Evolutionary conservation across 2,113 vertebrate genomes (phyloP).

Genomic region (Perca fluviatilis): DNA sequence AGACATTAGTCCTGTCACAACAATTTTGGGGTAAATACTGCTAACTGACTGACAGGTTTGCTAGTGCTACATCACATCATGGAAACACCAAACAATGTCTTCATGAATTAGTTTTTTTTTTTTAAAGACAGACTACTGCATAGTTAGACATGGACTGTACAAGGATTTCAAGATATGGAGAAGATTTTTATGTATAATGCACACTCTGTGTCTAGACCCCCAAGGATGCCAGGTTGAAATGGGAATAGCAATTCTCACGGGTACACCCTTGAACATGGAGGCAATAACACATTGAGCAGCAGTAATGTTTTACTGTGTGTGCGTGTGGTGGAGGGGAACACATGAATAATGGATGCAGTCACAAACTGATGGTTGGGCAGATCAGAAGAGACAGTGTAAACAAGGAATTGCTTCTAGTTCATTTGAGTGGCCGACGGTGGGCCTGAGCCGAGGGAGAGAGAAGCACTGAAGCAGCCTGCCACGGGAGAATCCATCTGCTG

Average conservation of each 20-base stretch:
- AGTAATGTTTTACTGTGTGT: slow-evolving; percentile 9
- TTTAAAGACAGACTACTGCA: background rate
- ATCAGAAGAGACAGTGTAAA: slow-evolving; percentile 75
- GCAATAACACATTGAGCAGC: slow-evolving; percentile 18
- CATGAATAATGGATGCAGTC: slow-evolving; percentile 80
- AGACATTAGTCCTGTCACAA: slow-evolving; percentile 4
- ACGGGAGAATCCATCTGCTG: slow-evolving; percentile 83
- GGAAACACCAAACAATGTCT: background rate
- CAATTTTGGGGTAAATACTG: slow-evolving; percentile 23
- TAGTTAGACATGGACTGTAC: background rate
- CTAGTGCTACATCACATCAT: background rate
- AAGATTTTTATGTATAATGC: background rate
- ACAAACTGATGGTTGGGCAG: slow-evolving; percentile 72
- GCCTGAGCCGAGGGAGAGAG: slow-evolving; percentile 42
- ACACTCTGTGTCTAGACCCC: background rate
- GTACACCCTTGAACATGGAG: slow-evolving; percentile 18
- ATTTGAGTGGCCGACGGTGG: slow-evolving; percentile 67
- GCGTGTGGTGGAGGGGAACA: slow-evolving; percentile 34
- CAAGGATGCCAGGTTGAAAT: background rate
- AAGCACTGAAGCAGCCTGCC: slow-evolving; percentile 60
- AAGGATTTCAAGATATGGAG: background rate
- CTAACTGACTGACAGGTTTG: slow-evolving; percentile 17
- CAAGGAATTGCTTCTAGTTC: slow-evolving; percentile 78
- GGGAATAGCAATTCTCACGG: slow-evolving; percentile 6
- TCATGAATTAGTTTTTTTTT: background rate